A percentile compares a stretch with the other conserved stretches of the same genome.
Conservation (phyloP, 2,888 invertebrate species). For the Lasioglossum calceatum region DNA sequence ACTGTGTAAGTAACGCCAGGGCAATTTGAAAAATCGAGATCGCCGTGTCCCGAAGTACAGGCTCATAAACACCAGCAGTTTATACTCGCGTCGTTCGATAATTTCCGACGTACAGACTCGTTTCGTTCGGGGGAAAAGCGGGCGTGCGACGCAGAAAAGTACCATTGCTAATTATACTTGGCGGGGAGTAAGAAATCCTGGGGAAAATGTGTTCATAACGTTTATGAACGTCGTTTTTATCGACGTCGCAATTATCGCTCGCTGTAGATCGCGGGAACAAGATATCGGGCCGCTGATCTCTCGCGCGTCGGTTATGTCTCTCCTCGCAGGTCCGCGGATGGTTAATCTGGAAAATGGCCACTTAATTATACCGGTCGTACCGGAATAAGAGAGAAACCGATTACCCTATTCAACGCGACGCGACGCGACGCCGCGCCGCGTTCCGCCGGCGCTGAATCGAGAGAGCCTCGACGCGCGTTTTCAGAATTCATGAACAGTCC, state of each 20-base stretch:
- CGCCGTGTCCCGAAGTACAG: neutral
- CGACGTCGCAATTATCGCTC: neutral
- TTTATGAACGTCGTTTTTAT: too few species aligned
- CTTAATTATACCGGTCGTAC: neutral
- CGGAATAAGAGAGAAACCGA: neutral
- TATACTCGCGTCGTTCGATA: neutral
- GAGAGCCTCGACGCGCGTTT: neutral
- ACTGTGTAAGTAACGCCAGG: neutral
- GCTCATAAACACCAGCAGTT: neutral
- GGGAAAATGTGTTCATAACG: neutral
- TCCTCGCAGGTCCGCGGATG: neutral
- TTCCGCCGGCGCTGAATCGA: neutral
- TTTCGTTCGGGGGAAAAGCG: neutral
- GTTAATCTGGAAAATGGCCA: slow-evolving; percentile 1
- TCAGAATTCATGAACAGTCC: neutral
- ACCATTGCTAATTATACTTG: neutral
- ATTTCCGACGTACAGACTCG: neutral
- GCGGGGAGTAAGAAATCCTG: neutral
- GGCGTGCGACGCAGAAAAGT: neutral
- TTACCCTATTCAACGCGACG: neutral
- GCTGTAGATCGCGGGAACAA: neutral
- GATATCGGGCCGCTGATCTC: neutral
- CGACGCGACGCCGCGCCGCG: neutral
- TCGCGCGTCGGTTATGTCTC: neutral
- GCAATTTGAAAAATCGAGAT: neutral